phyloP scores from a whole-genome alignment of 2,888 invertebrate species.

The Deroplatys truncata region DNA sequence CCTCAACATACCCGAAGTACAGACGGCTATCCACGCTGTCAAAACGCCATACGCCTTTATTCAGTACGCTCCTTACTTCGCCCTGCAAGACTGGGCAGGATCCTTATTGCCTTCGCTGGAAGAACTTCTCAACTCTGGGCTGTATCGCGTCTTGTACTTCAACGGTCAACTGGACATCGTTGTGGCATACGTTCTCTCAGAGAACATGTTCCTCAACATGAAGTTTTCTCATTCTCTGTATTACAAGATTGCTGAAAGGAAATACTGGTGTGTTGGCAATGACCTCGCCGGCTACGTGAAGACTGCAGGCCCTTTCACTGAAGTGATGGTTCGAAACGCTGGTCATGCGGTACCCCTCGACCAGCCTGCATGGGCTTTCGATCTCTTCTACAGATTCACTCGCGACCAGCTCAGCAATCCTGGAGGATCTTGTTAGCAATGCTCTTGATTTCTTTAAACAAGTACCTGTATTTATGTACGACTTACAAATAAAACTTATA shows the following conservation, averaged over 20 bases:
- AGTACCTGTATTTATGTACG: background rate
- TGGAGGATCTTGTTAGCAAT: background rate
- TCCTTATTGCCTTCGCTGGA: background rate
- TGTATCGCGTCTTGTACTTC: slow-evolving; percentile 37
- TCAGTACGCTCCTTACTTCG: background rate
- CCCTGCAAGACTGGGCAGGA: background rate
- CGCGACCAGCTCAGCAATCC: slow-evolving; percentile 34
- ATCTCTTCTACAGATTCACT: slow-evolving; percentile 38
- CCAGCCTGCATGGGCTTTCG: slow-evolving; percentile 40
- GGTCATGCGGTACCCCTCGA: slow-evolving; percentile 46
- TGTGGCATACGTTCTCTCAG: slow-evolving; percentile 53
- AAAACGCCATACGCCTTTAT: background rate
- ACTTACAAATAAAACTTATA: background rate
- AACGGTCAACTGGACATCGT: slow-evolving; percentile 55
- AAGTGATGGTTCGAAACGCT: slow-evolving; percentile 41
- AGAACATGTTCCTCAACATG: slow-evolving; percentile 43
- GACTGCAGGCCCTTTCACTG: slow-evolving; percentile 37
- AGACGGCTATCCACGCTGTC: background rate
- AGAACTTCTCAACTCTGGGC: background rate
- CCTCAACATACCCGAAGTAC: background rate
- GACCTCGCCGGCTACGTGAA: slow-evolving; percentile 41
- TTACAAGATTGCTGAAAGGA: slow-evolving; percentile 39
- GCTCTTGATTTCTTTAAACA: background rate
- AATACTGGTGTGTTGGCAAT: slow-evolving; percentile 41
- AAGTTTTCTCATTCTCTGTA: slow-evolving; percentile 42